These are phyloP conservation scores for Telenomus remus DNA, from an alignment of 1,140 invertebrate genomes.

Conservation along the genomic window DNA sequence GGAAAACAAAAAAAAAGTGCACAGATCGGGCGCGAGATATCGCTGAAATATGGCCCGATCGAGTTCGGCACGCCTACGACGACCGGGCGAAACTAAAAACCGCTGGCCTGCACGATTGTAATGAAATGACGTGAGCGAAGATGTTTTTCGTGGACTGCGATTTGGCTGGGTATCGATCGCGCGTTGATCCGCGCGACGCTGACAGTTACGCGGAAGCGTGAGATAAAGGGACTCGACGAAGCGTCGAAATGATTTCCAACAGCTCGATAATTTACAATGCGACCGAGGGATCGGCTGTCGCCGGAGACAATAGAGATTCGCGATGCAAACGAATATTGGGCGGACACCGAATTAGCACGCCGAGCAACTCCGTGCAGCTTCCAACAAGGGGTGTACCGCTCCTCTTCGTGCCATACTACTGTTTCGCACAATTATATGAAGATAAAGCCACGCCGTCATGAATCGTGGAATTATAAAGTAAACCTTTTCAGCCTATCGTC, in stretches of 20 bases:
- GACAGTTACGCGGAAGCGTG: conserved; percentile 43
- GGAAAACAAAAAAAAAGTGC: conserved; percentile 29
- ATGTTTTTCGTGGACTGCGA: background rate
- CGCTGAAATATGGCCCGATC: conserved; percentile 63
- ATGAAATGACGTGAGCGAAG: conserved; percentile 2
- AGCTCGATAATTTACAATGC: conserved; percentile 57
- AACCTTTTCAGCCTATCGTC: conserved; percentile 39
- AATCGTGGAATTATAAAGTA: conserved; percentile 53
- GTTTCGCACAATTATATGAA: conserved; percentile 54
- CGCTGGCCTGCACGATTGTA: conserved; percentile 11
- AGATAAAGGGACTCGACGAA: conserved; percentile 55
- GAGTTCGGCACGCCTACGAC: conserved; percentile 60
- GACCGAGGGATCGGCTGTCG: conserved; percentile 57
- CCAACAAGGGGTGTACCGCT: conserved; percentile 46
- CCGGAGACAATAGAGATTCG: conserved; percentile 52
- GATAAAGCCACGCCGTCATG: conserved; percentile 50
- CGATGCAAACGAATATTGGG: conserved; percentile 58
- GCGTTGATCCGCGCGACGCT: conserved; percentile 42
- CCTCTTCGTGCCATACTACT: conserved; percentile 27
- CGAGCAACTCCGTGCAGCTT: conserved; percentile 47
- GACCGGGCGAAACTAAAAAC: conserved; percentile 19
- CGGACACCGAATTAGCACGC: conserved; percentile 56
- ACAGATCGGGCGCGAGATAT: conserved; percentile 56
- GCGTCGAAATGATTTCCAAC: conserved; percentile 57
- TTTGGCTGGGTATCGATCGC: conserved; percentile 1